Conservation (phyloP, 2,113 vertebrate genomes). For the Synodontis membranacea region DNA sequence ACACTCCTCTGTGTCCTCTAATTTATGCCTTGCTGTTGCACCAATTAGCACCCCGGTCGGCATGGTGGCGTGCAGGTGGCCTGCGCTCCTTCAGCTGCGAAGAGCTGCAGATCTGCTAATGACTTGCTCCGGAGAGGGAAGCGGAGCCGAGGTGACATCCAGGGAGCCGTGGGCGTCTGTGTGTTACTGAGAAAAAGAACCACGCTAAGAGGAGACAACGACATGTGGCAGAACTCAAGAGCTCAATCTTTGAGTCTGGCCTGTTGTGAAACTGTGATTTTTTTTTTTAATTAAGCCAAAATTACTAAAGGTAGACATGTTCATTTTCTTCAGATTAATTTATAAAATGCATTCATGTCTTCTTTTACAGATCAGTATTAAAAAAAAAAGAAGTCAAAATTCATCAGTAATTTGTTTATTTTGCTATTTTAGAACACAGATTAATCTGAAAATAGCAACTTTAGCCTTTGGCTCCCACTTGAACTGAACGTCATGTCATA, state of each 20-base stretch:
- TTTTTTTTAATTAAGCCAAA: conserved; percentile 1
- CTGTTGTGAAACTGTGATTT: not conserved
- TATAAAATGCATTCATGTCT: not conserved
- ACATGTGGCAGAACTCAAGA: conserved; percentile 16
- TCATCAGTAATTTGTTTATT: not conserved
- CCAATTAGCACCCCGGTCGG: conserved; percentile 56
- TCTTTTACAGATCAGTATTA: not conserved
- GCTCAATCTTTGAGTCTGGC: not conserved
- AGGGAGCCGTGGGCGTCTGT: conserved; percentile 31
- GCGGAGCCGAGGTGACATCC: conserved; percentile 34
- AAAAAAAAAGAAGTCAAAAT: not conserved
- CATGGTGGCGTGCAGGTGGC: conserved; percentile 42
- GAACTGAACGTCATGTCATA: not conserved
- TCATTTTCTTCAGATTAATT: not conserved
- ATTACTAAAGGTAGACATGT: not conserved
- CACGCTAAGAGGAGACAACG: conserved; percentile 16
- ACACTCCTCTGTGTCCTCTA: conserved; percentile 43
- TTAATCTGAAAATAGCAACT: not conserved
- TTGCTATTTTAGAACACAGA: not conserved
- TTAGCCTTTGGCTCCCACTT: not conserved
- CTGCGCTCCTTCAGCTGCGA: conserved; percentile 20
- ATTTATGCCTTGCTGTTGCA: conserved; percentile 59
- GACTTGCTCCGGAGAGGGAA: conserved; percentile 38
- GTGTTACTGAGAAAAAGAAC: conserved; percentile 48
- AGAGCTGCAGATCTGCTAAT: conserved; percentile 49